Evolutionary conservation across 2,888 invertebrate genomes (phyloP).

Genomic region (Drosophila subquinaria): DNA sequence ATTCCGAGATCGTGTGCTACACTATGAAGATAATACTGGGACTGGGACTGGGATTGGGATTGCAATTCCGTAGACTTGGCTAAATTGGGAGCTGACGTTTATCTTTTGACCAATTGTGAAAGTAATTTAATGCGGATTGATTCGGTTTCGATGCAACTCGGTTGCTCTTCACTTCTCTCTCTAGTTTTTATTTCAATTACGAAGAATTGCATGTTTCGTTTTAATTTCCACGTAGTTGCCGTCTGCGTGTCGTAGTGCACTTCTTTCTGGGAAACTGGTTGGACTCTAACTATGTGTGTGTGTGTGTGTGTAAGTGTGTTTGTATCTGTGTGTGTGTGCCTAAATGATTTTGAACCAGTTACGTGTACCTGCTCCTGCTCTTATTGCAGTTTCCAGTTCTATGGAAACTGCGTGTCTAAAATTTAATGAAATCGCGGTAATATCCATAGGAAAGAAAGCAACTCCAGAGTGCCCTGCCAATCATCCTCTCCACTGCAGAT

Average conservation of each 20-base stretch:
- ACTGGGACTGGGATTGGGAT: conserved; percentile 5
- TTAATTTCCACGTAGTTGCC: conserved; percentile 68
- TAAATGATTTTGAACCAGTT: conserved; percentile 79
- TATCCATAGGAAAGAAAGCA: conserved; percentile 37
- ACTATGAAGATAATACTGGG: conserved; percentile 55
- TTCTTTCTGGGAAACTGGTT: conserved; percentile 70
- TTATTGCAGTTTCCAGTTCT: conserved; percentile 46
- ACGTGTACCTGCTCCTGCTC: conserved; percentile 50
- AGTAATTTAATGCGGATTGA: conserved; percentile 77
- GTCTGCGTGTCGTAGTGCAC: conserved; percentile 69
- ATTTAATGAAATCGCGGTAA: conserved; percentile 75
- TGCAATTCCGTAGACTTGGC: conserved; percentile 15
- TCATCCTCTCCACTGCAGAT: not conserved
- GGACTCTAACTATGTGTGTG: conserved; percentile 7
- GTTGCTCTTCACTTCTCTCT: not conserved
- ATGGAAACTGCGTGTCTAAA: conserved; percentile 80
- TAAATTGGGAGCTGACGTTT: conserved; percentile 60
- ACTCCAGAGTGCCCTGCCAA: conserved; percentile 31
- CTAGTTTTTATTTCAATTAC: conserved; percentile 70
- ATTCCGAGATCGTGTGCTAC: conserved; percentile 65
- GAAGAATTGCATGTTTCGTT: conserved; percentile 79
- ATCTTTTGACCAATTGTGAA: conserved; percentile 80
- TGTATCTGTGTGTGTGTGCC: conserved; percentile 42
- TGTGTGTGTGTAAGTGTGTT: conserved; percentile 26
- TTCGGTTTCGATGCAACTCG: conserved; percentile 7